Evolutionary conservation across 2,797 vertebrate genomes (phyloP), one percentile per base, ranked within the genome.

Genomic region (Carduelis carduelis): DNA sequence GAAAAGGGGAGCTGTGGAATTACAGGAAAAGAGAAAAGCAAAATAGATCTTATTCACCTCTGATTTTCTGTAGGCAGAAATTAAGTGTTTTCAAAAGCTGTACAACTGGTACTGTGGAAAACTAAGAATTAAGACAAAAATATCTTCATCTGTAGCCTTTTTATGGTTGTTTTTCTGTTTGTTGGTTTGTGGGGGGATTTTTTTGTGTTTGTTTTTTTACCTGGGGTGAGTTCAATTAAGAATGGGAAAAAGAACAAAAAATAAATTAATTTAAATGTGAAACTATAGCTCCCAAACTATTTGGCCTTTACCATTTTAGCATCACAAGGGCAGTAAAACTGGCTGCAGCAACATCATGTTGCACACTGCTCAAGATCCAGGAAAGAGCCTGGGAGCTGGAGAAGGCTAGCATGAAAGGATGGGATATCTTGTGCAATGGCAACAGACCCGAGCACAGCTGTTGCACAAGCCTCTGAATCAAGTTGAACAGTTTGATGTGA

Each of bases 281-380:
- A 87, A 76, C 8, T 1, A 0, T 3, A 59, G 30, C 4, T 69
- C 32, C 41, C 28, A 52, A 78, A 70, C 13, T 11, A n/a, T 0
- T 1, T 11, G 7, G 19, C 19, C 34, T 50, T 56, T 18, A 63
- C 35, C 27, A 83, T 41, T 30, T 41, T 11, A 34, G 32, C 39
- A 39, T 43, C 71, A 30, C 37, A 59, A 59, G 32, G 22, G 39
- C 34, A 11, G 22, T 32, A 59, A 77, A 80, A 77, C 28, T 12
- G 39, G 14, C 21, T 56, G 37, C 63, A 78, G n/a, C 28, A 79
- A 46, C 52, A 63, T 30, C n/a, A 9, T 8, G 12, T 19, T 50
- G 46, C 59, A 72, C 18, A 1, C 2, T 61, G 11, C 9, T 56
- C 63, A 56, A 84, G 59, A 71, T 6, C 5, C 30, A 79, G 57